phyloP scores from a whole-genome alignment of 2,888 invertebrate species.

The Apotomis turbidana region DNA sequence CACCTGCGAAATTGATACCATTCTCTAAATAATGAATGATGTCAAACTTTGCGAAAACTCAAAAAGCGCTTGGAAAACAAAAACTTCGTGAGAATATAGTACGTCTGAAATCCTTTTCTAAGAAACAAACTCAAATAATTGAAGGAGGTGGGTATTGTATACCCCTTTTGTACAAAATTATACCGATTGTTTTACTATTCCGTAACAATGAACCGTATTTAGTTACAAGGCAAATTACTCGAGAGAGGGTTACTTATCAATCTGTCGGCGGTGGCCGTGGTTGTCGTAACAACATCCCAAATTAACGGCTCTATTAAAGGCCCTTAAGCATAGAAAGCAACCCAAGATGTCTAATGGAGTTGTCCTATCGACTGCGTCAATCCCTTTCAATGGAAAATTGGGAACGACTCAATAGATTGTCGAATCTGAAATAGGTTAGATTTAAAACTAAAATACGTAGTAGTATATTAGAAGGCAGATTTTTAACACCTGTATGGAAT shows the following conservation, averaged over 20 bases:
- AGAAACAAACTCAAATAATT: too few species aligned
- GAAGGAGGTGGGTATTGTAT: background rate
- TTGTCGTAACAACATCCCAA: slow-evolving; percentile 18
- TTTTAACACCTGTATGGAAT: too few species aligned
- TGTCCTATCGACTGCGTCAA: slow-evolving; percentile 5
- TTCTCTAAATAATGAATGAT: too few species aligned
- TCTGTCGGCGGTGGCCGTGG: background rate
- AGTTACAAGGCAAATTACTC: slow-evolving; percentile 2
- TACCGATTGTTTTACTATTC: slow-evolving; percentile 10
- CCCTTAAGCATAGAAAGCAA: slow-evolving; percentile 4
- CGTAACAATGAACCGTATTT: slow-evolving; percentile 21
- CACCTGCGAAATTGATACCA: too few species aligned
- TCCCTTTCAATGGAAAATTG: background rate
- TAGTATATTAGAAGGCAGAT: too few species aligned
- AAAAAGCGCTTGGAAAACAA: too few species aligned
- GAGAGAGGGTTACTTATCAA: slow-evolving; percentile 16
- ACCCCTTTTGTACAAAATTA: slow-evolving; percentile 13
- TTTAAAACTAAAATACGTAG: background rate
- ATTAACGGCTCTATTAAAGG: slow-evolving; percentile 26
- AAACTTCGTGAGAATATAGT: too few species aligned
- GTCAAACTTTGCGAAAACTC: too few species aligned
- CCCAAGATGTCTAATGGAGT: background rate
- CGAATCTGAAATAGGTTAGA: background rate
- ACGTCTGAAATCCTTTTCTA: too few species aligned
- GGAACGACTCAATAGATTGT: background rate